phyloP scores from a whole-genome alignment of 30 jellyfish, hydroid and myxozoan genomes.

The Hydractinia symbiolongicarpus region DNA sequence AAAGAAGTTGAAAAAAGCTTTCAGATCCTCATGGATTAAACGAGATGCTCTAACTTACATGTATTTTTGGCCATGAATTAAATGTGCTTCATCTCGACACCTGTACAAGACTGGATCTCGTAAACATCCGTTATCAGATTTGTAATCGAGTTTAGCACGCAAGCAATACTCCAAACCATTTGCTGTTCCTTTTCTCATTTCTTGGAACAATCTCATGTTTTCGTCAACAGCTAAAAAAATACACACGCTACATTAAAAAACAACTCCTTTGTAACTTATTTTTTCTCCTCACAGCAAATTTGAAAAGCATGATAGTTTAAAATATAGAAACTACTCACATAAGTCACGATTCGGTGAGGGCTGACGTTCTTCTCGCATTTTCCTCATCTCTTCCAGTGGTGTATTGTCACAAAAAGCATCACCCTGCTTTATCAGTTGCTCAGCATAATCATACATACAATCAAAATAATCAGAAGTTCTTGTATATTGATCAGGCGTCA shows the following conservation, averaged over 20 bases:
- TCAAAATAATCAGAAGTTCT: slow-evolving; percentile 93
- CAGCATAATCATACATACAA: slow-evolving; percentile 59
- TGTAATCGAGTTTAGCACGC: slow-evolving; percentile 80
- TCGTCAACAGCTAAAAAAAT: slow-evolving; percentile 64
- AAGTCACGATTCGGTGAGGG: slow-evolving; percentile 68
- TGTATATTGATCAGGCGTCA: slow-evolving; percentile 88
- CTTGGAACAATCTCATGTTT: slow-evolving; percentile 63
- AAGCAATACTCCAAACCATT: slow-evolving; percentile 59
- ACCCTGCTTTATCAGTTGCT: slow-evolving; percentile 68
- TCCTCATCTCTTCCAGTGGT: slow-evolving; percentile 80
- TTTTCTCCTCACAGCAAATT: background rate
- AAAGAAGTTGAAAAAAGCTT: background rate
- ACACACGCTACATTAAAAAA: background rate
- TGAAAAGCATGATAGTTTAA: background rate
- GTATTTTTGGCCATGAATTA: slow-evolving; percentile 69
- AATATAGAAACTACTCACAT: slow-evolving; percentile 29
- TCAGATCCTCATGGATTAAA: too few species aligned
- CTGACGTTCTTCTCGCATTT: slow-evolving; percentile 64
- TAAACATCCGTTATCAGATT: slow-evolving; percentile 87
- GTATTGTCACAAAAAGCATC: slow-evolving; percentile 93
- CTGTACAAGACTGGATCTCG: slow-evolving; percentile 95
- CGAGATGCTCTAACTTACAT: slow-evolving; percentile 35
- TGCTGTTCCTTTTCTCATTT: slow-evolving; percentile 73
- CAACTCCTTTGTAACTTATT: background rate
- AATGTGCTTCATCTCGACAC: slow-evolving; percentile 75